These are phyloP conservation scores for Scaptomyza caliginosa DNA, from an alignment of 2,888 invertebrate genomes.

Conservation along the genomic window DNA sequence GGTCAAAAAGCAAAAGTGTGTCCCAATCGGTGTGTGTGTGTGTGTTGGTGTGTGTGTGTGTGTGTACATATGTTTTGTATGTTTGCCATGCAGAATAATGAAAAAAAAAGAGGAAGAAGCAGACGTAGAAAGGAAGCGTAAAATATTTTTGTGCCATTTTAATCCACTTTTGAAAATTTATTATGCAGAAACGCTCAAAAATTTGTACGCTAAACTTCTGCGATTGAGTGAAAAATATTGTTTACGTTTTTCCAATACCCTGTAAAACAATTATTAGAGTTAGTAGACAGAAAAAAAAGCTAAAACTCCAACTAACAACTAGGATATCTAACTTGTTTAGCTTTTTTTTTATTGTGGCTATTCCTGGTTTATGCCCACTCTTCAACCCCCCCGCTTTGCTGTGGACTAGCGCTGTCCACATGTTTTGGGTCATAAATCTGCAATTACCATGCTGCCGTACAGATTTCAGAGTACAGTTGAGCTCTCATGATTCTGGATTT, in stretches of 20 bases:
- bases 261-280: background rate
- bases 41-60: background rate
- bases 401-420: conserved; percentile 55
- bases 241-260: background rate
- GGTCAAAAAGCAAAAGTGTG: conserved; percentile 59
- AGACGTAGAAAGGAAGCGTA: conserved; percentile 23
- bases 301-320: background rate
- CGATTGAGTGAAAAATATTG: background rate
- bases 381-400: too few species aligned
- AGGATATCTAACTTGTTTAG: conserved; percentile 1
- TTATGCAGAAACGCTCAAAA: conserved; percentile 70
- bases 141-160: conserved; percentile 58
- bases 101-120: too few species aligned
- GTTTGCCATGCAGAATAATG: conserved; percentile 8
- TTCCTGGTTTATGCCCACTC: background rate
- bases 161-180: conserved; percentile 72
- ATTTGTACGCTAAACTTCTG: conserved; percentile 53
- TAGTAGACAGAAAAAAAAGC: background rate
- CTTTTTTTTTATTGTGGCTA: background rate
- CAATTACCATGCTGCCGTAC: conserved; percentile 61
- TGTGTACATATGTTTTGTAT: background rate
- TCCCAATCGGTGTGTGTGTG: background rate
- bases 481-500: background rate
- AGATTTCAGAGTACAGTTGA: background rate
- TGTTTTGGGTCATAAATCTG: conserved; percentile 69